Evolutionary conservation across 2,113 vertebrate genomes (phyloP).

Genomic region (Podarcis raffonei): DNA sequence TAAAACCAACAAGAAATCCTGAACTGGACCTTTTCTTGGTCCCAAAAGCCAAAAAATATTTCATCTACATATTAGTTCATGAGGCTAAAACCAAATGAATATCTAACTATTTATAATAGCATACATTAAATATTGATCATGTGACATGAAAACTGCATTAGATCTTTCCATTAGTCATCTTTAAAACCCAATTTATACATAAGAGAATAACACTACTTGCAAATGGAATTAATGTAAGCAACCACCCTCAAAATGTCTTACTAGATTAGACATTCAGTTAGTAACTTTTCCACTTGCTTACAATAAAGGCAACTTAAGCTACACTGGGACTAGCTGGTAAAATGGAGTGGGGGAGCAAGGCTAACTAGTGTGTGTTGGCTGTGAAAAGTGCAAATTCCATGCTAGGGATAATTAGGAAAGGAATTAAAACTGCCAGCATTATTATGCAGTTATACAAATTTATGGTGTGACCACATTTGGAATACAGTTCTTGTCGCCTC

Average conservation of each 20-base stretch:
- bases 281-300: not conserved
- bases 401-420: no score
- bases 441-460: no score
- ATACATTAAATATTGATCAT: not conserved
- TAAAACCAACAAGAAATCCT: not conserved
- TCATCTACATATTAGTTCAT: not conserved
- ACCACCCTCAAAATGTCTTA: not conserved
- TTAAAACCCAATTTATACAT: not conserved
- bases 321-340: no score
- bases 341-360: not conserved
- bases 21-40: not conserved
- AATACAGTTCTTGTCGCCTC: no score
- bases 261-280: not conserved
- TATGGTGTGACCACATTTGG: no score
- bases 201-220: not conserved
- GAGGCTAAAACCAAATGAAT: not conserved
- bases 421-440: no score
- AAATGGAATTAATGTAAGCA: not conserved
- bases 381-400: no score
- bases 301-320: not conserved
- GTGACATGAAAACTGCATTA: not conserved
- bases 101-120: not conserved
- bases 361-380: not conserved
- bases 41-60: not conserved
- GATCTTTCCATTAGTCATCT: not conserved